Base-by-base conservation (phyloP, 2,797 vertebrate genomes). In the Rhinatrema bivittatum region DNA sequence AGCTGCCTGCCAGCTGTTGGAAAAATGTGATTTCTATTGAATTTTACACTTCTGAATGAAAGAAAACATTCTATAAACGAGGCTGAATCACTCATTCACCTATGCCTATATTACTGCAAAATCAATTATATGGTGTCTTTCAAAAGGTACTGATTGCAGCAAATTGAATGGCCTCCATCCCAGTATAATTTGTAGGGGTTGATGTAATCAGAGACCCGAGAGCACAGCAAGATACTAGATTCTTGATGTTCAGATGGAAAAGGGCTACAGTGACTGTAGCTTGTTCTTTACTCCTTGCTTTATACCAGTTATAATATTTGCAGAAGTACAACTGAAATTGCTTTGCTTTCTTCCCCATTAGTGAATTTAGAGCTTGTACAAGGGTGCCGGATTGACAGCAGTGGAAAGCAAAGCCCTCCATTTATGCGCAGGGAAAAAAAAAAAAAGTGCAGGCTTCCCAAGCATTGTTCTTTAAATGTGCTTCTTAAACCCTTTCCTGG, bases 171-270 rank as follows among this genome's bases (percentile, higher is more conserved):
- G 72, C 71, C 73, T 82, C 73, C 65, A 74, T 79, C 76, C 72
- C 73, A 76, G 70, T 72, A 68, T 79, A 84, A 78, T 84, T 81
- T 78, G 65, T 65, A 79, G 74, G 79, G 79, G 70, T 78, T 79
- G 80, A 82, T 81, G 67, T 78, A 85, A 83, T 83, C 79, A 78
- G 75, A 72, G 79, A 81, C 80, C 79, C 81, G 76, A 66, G 57
- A 72, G 55, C 69, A 72, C 31, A 5, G 62, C 55, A 46, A 76
- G 72, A 79, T 72, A 76, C 72, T 72, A 72, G 69, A 65, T 62
- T 72, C 6, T 24, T 68, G 68, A 67, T 79, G 79, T 71, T 79
- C 74, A 73, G 61, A 71, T 70, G 65, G 73, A 67, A 68, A 68
- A 68, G 60, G 41, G 52, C 62, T 58, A 25, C 54, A 45, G 44